Evolutionary conservation across 2,113 vertebrate genomes (phyloP), one percentile per base, ranked within the genome.

Genomic region (Cryptomyrus ogoouensis): DNA sequence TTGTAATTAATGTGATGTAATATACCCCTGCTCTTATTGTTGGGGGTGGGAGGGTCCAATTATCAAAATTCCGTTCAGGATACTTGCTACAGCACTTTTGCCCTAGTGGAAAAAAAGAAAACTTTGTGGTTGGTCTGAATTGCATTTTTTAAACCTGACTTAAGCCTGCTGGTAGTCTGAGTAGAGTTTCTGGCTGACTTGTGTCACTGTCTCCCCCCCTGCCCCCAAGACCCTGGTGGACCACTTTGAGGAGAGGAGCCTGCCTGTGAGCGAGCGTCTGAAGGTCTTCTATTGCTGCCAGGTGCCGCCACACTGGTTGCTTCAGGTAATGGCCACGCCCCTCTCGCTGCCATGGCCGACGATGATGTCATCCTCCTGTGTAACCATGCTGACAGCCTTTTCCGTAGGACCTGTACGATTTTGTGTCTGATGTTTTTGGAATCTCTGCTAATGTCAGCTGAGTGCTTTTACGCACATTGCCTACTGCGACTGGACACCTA

Each of bases 271-370:
- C 3, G 98, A 99, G 92, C 96, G 98, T 0, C 96, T 99, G 91
- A 99, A 99, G 93, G 92, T 98, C 91, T 99, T 99, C 94, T 98
- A 98, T 94, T 97, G 97, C 91, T 98, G 97, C 80, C 97, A 96
- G 62, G 96, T 97, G 15, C 97, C 97, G 10, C 96, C 98, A 24
- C 96, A 90, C 46, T 99, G 98, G 98, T 93, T 93, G 15, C 91
- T 99, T 90, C 97, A 99, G 97, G 98, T 99, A 92, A 2, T 3
- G 50, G 6, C 49, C 46, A 13, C 1, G 8, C 47, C 50, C 15
- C 50, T 21, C 50, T 21, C 2, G 0, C 27, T 35, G n/a, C 44
- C 24, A 12, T 47, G 39, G 8, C 8, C 3, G 2, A 21, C 0
- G 42, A n/a, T 47, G 39, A 44, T 24, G 42, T 46, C 83, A 84